These are phyloP conservation scores for Nesoenas mayeri DNA, from an alignment of 2,113 vertebrate species.

Conservation along the genomic window DNA sequence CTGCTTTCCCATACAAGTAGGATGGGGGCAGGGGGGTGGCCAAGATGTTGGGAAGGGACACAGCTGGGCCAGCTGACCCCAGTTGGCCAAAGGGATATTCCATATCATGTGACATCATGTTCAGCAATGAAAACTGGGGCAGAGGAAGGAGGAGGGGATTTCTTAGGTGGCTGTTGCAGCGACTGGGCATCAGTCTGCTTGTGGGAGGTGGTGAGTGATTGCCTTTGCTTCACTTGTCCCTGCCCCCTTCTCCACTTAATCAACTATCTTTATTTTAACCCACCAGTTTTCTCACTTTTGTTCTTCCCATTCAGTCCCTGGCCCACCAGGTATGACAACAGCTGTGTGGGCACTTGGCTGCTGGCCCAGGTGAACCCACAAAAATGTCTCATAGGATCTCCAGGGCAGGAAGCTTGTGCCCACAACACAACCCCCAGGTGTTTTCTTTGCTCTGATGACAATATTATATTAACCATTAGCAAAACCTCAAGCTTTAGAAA, in stretches of 20 bases:
- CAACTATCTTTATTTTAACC: neutral
- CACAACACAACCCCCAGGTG: neutral
- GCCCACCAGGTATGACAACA: neutral
- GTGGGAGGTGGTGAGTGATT: neutral
- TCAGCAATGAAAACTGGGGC: neutral
- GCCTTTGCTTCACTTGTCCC: neutral
- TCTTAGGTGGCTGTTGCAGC: neutral
- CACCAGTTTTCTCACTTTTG: neutral
- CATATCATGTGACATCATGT: neutral
- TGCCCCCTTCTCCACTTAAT: neutral
- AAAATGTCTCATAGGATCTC: neutral
- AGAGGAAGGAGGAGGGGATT: neutral
- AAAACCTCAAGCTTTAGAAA: neutral
- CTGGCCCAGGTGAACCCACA: neutral
- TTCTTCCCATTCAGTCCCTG: neutral
- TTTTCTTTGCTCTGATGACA: neutral
- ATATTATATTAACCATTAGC: neutral
- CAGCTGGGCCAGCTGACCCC: neutral
- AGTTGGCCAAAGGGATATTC: neutral
- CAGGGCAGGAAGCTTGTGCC: neutral
- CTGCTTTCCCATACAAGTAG: rapidly evolving
- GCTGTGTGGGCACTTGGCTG: neutral
- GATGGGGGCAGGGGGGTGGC: neutral
- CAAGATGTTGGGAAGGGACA: neutral
- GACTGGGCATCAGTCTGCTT: too few species aligned